Base-by-base conservation (phyloP, 64 coral and sea anemone species). In the Exaiptasia diaphana region DNA sequence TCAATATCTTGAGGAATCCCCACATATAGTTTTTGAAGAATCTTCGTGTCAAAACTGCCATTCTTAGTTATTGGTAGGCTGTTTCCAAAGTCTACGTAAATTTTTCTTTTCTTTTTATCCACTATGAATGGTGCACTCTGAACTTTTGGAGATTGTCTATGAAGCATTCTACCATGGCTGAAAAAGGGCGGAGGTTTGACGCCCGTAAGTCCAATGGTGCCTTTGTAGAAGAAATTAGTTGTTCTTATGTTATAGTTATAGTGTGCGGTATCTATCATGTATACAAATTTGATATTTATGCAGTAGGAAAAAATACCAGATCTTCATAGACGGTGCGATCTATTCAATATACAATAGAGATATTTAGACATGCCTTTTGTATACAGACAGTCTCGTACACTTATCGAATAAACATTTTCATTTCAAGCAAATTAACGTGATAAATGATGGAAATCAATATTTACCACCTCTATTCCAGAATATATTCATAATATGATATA, bases 51-150 rank as follows among this genome's bases (percentile, higher is more conserved):
- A 38, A 50, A 41, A 34, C 83, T 86, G 27, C 83, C 83, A 23
- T 64, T 76, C n/a, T 42, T 53, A 13, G 22, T 67, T 35, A 35
- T 67, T 30, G 41, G 71, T 4, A 86, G 24, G n/a, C 83, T 86
- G 53, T 76, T 76, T 21, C 83, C 71, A 67, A 86, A 76, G 38
- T 67, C 71, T 4, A 86, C 45, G 31, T 59, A 63, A 1, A 76
- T 3, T 31, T 58, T 75, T 38, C 76, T 59, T 22, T 32, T 61
- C 31, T 67, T 45, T 32, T 65, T 60, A 39, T 86, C 59, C n/a
- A 86, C 18, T 9, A 86, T 44, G 22, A 86, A 86, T 18, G 83
- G 70, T 13, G 83, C 59, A 64, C 50, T 42, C 23, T 86, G 72
- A 5, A 49, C 38, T 17, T 60, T 58, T 37, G 28, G 15, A n/a